phyloP scores from a whole-genome alignment of 2,797 vertebrate species.

The Hephaestus fuliginosus region DNA sequence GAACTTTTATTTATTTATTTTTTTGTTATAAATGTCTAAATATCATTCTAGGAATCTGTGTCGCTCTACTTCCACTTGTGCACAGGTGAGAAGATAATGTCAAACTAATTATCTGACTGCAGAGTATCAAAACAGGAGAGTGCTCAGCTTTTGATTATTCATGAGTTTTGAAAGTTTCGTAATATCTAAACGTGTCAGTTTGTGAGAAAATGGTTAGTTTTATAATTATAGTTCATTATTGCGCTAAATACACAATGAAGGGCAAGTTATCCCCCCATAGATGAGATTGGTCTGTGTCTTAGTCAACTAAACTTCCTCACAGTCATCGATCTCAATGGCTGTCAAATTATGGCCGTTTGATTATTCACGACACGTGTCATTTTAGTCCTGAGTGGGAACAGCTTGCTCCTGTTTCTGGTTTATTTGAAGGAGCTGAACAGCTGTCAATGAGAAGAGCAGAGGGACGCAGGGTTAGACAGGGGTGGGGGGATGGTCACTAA shows the following conservation, averaged over 20 bases:
- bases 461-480: slow-evolving; percentile 62
- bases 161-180: slow-evolving; percentile 59
- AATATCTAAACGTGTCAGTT: slow-evolving; percentile 53
- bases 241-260: slow-evolving; percentile 41
- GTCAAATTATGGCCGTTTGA: slow-evolving; percentile 46
- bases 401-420: slow-evolving; percentile 75
- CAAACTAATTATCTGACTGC: slow-evolving; percentile 79
- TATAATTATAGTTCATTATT: slow-evolving; percentile 46
- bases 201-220: slow-evolving; percentile 37
- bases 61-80: slow-evolving; percentile 53
- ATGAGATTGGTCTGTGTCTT: slow-evolving; percentile 27
- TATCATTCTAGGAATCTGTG: slow-evolving; percentile 38
- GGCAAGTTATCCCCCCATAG: slow-evolving; percentile 18
- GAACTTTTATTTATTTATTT: background rate
- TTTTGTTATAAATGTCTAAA: slow-evolving; percentile 6
- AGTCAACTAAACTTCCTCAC: slow-evolving; percentile 35
- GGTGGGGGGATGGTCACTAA: slow-evolving; percentile 68
- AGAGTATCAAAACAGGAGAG: slow-evolving; percentile 63
- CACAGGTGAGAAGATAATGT: slow-evolving; percentile 81
- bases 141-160: slow-evolving; percentile 74
- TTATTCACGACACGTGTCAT: slow-evolving; percentile 73
- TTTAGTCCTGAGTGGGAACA: slow-evolving; percentile 71
- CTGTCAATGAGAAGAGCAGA: slow-evolving; percentile 76
- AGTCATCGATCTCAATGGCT: slow-evolving; percentile 33
- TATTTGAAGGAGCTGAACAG: slow-evolving; percentile 76